Conservation (phyloP, 2,888 invertebrate species). For the Acrobasis repandana region DNA sequence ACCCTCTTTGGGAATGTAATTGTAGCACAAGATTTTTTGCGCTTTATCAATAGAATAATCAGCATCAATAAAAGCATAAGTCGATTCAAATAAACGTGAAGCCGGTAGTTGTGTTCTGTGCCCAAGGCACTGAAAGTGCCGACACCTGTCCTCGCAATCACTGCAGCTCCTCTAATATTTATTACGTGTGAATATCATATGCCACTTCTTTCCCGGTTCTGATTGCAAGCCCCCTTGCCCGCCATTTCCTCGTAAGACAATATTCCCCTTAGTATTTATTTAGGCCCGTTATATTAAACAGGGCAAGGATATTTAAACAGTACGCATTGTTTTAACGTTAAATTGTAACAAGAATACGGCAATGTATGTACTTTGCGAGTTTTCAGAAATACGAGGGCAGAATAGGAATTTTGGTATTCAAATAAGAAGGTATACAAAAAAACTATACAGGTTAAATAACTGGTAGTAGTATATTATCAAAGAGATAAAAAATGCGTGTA, state of each 20-base stretch:
- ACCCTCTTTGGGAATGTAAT: too few species aligned
- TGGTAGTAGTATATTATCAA: too few species aligned
- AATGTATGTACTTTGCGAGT: background rate
- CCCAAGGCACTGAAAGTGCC: conserved; percentile 39
- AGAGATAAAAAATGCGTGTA: too few species aligned
- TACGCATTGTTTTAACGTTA: conserved; percentile 10
- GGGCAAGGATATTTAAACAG: conserved; percentile 2
- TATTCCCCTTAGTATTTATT: conserved; percentile 10
- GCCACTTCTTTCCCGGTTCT: conserved; percentile 59
- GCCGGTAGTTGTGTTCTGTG: conserved; percentile 49
- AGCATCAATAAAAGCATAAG: conserved; percentile 43
- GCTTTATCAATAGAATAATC: too few species aligned
- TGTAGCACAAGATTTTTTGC: too few species aligned
- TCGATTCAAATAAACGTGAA: conserved; percentile 47
- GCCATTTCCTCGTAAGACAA: conserved; percentile 22
- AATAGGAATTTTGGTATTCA: too few species aligned
- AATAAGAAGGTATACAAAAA: too few species aligned
- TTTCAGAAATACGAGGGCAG: too few species aligned
- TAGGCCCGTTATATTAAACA: conserved; percentile 5
- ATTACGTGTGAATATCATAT: conserved; percentile 79
- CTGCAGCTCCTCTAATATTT: conserved; percentile 81
- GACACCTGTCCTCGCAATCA: conserved; percentile 76
- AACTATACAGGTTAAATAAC: too few species aligned
- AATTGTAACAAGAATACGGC: background rate
- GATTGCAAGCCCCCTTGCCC: conserved; percentile 56